Evolutionary conservation across 2,888 invertebrate genomes (phyloP).

Genomic region (Crossocerus cetratus): DNA sequence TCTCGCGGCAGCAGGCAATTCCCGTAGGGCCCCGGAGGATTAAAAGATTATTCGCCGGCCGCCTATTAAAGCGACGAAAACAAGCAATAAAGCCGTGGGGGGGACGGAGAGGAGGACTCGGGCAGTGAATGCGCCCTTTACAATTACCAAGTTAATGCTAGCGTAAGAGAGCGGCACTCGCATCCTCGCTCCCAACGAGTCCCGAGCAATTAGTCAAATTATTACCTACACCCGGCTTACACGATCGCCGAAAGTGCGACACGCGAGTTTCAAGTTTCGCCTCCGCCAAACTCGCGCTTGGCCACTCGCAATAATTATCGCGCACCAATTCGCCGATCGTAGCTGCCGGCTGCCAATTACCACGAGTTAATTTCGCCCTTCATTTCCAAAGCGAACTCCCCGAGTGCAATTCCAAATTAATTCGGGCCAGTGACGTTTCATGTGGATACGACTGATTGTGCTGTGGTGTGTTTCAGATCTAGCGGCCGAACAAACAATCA

Average conservation of each 20-base stretch:
- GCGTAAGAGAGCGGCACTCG: background rate
- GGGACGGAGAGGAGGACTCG: background rate
- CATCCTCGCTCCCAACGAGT: background rate
- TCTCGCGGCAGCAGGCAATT: conserved; percentile 18
- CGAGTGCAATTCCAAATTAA: no score
- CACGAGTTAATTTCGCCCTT: no score
- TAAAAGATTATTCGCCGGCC: conserved; percentile 27
- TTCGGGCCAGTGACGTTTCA: no score
- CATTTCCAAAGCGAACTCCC: no score
- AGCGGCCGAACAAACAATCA: conserved; percentile 60
- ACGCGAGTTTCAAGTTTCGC: background rate
- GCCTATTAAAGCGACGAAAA: background rate
- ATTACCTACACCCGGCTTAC: background rate
- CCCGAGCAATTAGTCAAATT: conserved; percentile 16
- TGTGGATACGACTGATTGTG: background rate
- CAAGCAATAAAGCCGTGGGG: background rate
- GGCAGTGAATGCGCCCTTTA: background rate
- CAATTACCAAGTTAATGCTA: conserved; percentile 23
- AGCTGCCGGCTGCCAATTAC: no score
- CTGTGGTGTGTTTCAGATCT: conserved; percentile 62
- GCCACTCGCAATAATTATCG: no score
- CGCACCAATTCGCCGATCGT: no score
- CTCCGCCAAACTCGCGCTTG: no score
- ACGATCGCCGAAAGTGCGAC: background rate
- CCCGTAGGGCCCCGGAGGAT: background rate